Evolutionary conservation across 2,888 invertebrate species (phyloP), one percentile per base, ranked within the genome.

Genomic region (Epirrita christyi): DNA sequence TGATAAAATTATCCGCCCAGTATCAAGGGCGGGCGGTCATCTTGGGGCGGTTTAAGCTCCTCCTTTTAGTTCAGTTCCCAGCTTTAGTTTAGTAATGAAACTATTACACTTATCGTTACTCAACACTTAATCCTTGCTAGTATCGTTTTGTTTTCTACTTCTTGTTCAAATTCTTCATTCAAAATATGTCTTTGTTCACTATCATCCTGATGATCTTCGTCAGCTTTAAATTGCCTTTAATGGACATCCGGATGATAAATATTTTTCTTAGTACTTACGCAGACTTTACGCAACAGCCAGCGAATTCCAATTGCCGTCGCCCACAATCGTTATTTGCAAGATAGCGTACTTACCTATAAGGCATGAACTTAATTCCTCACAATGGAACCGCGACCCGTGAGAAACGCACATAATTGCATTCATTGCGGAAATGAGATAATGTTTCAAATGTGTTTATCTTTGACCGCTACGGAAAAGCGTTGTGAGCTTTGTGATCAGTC

Each of bases 391-490:
- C 37, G 54, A 43, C 32, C 81, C 88, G 88, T 91, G 91, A 74
- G 91, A 91, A 91, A 85, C 64, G 76, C 75, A 91, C 84, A 85
- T 77, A 76, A 76, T 71, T 72, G 72, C 73, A 67, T 51, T 62
- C 75, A 66, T 71, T 71, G 82, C 88, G 89, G 89, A 89, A 81
- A 83, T 80, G 84, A 85, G 83, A 86, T 88, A 86, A 72, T 61
- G 64, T 64, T 48, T 29, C 50, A 38, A 59, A 62, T 43, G 55
- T 41, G 56, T 63, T 66, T 66, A 49, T 61, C 56, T 57, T 48
- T 51, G 42, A 52, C 37, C 54, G 7, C 32, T 46, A 36, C 56
- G 62, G 55, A 58, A 60, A 48, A 57, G 48, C 43, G 50, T 53
- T 48, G 14, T 49, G 36, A 49, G 49, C 37, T 54, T 54, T 43